Evolutionary conservation across 2,888 invertebrate genomes (phyloP).

Genomic region (Thysanoteuthis rhombus): DNA sequence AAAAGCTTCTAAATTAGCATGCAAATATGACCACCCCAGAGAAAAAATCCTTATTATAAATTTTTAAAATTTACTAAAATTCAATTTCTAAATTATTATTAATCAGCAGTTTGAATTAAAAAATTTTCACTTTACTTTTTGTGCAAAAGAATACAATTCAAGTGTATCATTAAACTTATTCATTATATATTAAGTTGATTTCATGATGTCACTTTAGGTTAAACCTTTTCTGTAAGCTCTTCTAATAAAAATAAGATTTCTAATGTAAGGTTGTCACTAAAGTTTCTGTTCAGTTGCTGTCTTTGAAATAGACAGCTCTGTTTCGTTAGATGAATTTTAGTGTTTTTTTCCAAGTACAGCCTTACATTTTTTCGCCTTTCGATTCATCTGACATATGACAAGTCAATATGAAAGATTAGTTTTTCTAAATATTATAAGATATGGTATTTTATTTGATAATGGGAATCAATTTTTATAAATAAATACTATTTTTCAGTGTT

Average conservation of each 20-base stretch:
- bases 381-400: background rate
- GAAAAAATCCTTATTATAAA: background rate
- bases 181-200: background rate
- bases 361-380: background rate
- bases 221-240: background rate
- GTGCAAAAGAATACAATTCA: background rate
- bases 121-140: background rate
- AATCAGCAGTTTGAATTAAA: no score
- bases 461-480: background rate
- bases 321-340: background rate
- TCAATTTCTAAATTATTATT: no score
- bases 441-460: background rate
- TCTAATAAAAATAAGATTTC: background rate
- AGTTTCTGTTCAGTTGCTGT: background rate
- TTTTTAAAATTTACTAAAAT: no score
- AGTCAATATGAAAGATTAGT: background rate
- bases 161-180: background rate
- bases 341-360: background rate
- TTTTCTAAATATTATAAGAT: background rate
- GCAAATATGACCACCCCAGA: constrained; percentile 25
- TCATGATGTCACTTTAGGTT: background rate
- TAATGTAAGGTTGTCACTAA: background rate
- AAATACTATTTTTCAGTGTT: background rate
- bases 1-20: background rate
- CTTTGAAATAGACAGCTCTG: background rate